Evolutionary conservation across 2,888 invertebrate genomes (phyloP).

Genomic region (Heliothis peltigera): DNA sequence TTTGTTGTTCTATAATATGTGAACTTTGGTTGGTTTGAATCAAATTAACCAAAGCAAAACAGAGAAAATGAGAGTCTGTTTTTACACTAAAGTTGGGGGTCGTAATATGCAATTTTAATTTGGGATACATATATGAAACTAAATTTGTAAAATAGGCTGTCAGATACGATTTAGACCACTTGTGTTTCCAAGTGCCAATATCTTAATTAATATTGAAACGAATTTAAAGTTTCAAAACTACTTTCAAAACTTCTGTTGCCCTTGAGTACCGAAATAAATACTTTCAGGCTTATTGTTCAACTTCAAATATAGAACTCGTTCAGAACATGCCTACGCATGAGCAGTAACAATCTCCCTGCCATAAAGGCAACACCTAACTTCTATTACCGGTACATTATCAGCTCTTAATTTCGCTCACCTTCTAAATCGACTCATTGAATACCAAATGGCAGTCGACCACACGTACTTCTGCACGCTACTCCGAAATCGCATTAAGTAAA

Average conservation of each 20-base stretch:
- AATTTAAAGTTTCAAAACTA: background rate
- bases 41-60: too few species aligned
- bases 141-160: background rate
- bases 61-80: too few species aligned
- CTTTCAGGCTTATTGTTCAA: slow-evolving; percentile 1
- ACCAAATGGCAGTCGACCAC: slow-evolving; percentile 76
- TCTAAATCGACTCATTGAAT: slow-evolving; percentile 80
- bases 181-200: background rate
- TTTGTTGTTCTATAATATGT: too few species aligned
- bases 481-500: slow-evolving; percentile 78
- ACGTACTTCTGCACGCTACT: slow-evolving; percentile 75
- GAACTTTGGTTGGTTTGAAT: too few species aligned
- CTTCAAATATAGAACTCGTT: background rate
- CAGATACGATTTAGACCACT: background rate
- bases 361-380: slow-evolving; percentile 29
- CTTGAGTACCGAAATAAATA: slow-evolving; percentile 1
- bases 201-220: background rate
- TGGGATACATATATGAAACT: background rate
- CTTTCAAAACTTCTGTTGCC: background rate
- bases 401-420: slow-evolving; percentile 60
- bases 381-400: slow-evolving; percentile 58
- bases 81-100: too few species aligned
- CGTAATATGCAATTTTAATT: too few species aligned
- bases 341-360: slow-evolving; percentile 20
- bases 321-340: background rate